Base-by-base conservation (phyloP, 1,140 invertebrate genomes). In the Varroa destructor region DNA sequence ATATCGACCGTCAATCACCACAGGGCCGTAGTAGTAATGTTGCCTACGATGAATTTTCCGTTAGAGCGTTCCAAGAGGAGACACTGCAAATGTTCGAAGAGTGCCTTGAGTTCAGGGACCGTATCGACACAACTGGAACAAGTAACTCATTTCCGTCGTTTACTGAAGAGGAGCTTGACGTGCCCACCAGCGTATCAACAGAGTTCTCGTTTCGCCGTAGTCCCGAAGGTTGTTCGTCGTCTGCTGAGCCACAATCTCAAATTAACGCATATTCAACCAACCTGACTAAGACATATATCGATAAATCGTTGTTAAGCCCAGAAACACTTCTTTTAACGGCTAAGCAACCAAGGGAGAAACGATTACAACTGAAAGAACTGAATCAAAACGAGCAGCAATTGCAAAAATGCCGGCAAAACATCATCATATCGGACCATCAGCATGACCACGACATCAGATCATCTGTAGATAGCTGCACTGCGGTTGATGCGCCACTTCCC, bases 201-300 rank as follows among this genome's bases (percentile, higher is more conserved):
- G 61, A 67, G 40, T 67, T 67, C 37, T 67, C 61, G 14, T 67
- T 67, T 37, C 61, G 61, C 37, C 61, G 61, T 1, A 67, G 61
- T 67, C 61, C 61, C 12, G 61, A 67, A 46, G 61, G 61, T 3
- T 67, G 61, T 37, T 67, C 61, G 37, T 43, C 40, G 37, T 67
- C 61, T 12, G 46, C 46, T 8, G 46, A 51, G 46, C 46, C 46
- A 8, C 46, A 51, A 51, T 51, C 46, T 51, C 46, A 51, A 8
- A 51, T 51, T 3, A 67, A 67, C 61, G 40, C 61, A 37, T 25
- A 25, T 25, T 25, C 25, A 25, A 12, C 61, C n/a, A 67, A 67
- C 61, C 40, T 67, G 46, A 67, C 61, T 12, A 67, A 37, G 40
- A 67, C 40, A 37, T 67, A 43, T 37, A 67, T 67, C 8, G 61